A percentile compares a stretch with the other conserved stretches of the same genome.
Evolutionary conservation across 1,140 invertebrate genomes (phyloP).

Genomic region (Heliothis virescens): DNA sequence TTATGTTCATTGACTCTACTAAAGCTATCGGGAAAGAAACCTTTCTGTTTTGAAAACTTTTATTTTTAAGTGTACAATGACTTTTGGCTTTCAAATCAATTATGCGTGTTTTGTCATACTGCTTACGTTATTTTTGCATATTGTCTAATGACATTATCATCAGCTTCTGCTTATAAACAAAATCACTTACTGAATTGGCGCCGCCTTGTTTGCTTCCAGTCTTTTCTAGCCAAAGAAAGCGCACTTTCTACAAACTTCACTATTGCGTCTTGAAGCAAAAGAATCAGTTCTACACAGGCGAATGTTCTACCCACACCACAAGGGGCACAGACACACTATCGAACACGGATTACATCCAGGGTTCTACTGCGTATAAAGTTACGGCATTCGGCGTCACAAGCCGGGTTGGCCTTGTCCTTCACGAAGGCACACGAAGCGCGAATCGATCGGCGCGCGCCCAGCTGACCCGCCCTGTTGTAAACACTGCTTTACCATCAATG

Average conservation of each 20-base stretch:
- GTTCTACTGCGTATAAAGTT: conserved; percentile 42
- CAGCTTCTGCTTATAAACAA: background rate
- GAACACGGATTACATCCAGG: conserved; percentile 21
- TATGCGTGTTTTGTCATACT: no score
- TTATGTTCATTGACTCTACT: background rate
- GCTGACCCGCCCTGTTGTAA: conserved; percentile 58
- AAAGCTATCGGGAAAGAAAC: background rate
- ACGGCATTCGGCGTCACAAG: conserved; percentile 43
- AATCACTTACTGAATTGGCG: background rate
- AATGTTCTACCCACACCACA: background rate
- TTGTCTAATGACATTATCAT: background rate
- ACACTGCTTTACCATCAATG: conserved; percentile 50
- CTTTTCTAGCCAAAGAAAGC: no score
- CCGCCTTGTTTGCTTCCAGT: no score
- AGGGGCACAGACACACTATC: background rate
- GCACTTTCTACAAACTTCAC: no score
- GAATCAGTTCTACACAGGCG: no score
- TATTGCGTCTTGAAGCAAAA: no score
- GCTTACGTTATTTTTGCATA: background rate
- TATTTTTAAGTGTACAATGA: background rate
- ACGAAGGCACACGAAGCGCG: conserved; percentile 31
- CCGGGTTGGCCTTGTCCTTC: conserved; percentile 72
- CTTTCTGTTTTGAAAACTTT: conserved; percentile 5
- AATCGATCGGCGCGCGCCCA: conserved; percentile 76
- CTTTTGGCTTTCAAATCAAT: conserved; percentile 9